These are phyloP conservation scores for Nibea albiflora DNA, from an alignment of 2,113 vertebrate species.

Conservation along the genomic window DNA sequence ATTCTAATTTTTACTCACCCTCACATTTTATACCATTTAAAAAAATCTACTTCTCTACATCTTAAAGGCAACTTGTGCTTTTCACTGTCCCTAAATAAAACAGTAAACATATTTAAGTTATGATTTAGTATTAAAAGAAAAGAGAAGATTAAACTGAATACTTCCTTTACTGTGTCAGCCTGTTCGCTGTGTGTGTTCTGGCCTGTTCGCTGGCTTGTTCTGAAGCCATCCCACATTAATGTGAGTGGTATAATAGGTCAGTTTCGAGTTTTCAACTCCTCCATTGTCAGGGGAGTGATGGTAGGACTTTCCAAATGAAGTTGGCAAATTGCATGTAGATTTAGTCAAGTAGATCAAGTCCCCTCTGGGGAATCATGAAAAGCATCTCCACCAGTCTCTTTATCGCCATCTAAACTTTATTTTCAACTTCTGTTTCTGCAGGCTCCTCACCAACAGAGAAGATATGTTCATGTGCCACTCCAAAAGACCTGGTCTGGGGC, in stretches of 20 bases:
- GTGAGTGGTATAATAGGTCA: background rate
- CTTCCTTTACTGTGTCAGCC: background rate
- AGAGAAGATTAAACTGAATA: background rate
- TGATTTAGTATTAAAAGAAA: background rate
- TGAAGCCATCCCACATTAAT: background rate
- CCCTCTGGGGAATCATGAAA: background rate
- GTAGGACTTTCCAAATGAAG: background rate
- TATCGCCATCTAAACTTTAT: slow-evolving; percentile 7
- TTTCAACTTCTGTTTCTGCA: background rate
- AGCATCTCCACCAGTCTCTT: background rate
- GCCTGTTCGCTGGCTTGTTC: background rate
- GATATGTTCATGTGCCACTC: fast-evolving
- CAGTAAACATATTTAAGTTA: background rate
- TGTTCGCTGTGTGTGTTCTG: background rate
- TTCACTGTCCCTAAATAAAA: background rate
- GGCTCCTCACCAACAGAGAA: background rate
- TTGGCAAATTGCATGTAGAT: background rate
- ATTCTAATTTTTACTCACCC: background rate
- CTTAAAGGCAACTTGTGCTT: background rate
- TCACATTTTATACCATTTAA: background rate
- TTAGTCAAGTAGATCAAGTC: background rate
- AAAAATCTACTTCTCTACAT: background rate
- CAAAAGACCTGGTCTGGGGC: background rate
- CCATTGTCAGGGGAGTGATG: background rate
- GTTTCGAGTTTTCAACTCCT: background rate